These are phyloP conservation scores for Crambe crambe DNA, from an alignment of 37 sponge, comb jelly and placozoan genomes.

Conservation along the genomic window DNA sequence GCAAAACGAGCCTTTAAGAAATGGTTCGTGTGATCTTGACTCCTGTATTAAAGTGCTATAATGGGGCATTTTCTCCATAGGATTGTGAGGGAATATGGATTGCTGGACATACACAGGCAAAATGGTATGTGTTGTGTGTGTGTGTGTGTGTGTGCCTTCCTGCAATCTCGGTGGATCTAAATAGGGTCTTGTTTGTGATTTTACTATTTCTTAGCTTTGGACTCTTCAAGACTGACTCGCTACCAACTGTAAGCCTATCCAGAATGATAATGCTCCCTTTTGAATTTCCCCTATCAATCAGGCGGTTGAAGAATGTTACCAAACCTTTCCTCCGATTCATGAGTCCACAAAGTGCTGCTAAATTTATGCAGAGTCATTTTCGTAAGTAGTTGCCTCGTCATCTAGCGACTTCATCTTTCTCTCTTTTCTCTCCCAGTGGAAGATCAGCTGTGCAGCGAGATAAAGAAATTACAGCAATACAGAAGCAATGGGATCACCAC, in stretches of 20 bases:
- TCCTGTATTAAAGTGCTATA: not conserved
- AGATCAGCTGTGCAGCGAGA: constrained; percentile 26
- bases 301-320: constrained; percentile 26
- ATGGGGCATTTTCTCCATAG: too few species aligned
- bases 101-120: constrained; percentile 50
- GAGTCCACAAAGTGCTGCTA: constrained; percentile 57
- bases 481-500: constrained; percentile 69
- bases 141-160: too few species aligned
- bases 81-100: constrained; percentile 73
- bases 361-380: constrained; percentile 59
- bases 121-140: constrained; percentile 38
- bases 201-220: constrained; percentile 9
- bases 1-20: constrained; percentile 55
- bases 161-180: too few species aligned
- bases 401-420: not conserved
- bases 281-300: not conserved
- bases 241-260: constrained; percentile 34
- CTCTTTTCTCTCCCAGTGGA: constrained; percentile 47
- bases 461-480: constrained; percentile 60
- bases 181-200: not conserved
- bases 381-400: constrained; percentile 28
- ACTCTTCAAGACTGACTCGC: constrained; percentile 27
- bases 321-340: constrained; percentile 70
- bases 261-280: not conserved
- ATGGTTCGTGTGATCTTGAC: constrained; percentile 32